Percentiles rank a stretch among this genome's conserved stretches.
phyloP scores from a whole-genome alignment of 2,888 invertebrate genomes.

The Hybos culiciformis region DNA sequence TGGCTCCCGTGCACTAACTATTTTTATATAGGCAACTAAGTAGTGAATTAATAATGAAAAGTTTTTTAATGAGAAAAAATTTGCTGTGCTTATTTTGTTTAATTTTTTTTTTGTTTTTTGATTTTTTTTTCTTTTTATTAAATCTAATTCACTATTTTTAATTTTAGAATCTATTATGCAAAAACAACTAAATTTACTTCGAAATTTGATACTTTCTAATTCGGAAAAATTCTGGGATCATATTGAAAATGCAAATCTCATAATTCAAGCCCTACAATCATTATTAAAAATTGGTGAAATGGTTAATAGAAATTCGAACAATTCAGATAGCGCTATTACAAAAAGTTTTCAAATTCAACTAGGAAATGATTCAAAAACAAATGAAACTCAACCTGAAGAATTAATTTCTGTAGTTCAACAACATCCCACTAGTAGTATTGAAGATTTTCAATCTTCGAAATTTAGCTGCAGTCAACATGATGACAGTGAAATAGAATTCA shows the following conservation, averaged over 20 bases:
- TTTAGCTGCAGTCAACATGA: constrained; percentile 27
- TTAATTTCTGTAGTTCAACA: not conserved
- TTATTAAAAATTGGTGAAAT: constrained; percentile 32
- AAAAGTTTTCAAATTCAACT: too few species aligned
- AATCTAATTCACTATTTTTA: not conserved
- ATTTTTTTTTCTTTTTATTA: too few species aligned
- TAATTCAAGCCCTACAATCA: constrained; percentile 31
- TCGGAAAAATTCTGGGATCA: constrained; percentile 25
- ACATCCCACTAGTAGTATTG: constrained; percentile 17
- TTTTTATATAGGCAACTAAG: too few species aligned
- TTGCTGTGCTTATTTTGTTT: too few species aligned
- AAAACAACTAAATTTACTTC: constrained; percentile 29
- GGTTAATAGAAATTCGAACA: constrained; percentile 9
- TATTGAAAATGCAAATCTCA: constrained; percentile 24
- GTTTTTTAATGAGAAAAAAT: too few species aligned
- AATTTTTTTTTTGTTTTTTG: too few species aligned
- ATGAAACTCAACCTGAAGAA: constrained; percentile 2
- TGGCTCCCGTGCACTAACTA: too few species aligned
- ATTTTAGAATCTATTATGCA: constrained; percentile 27
- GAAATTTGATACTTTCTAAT: constrained; percentile 25
- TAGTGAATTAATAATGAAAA: too few species aligned
- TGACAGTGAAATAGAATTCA: constrained; percentile 31
- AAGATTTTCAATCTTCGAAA: constrained; percentile 28
- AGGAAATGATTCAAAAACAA: too few species aligned
- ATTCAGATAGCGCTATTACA: too few species aligned